phyloP scores from a whole-genome alignment of 2,797 vertebrate genomes.

The Acanthopagrus latus region DNA sequence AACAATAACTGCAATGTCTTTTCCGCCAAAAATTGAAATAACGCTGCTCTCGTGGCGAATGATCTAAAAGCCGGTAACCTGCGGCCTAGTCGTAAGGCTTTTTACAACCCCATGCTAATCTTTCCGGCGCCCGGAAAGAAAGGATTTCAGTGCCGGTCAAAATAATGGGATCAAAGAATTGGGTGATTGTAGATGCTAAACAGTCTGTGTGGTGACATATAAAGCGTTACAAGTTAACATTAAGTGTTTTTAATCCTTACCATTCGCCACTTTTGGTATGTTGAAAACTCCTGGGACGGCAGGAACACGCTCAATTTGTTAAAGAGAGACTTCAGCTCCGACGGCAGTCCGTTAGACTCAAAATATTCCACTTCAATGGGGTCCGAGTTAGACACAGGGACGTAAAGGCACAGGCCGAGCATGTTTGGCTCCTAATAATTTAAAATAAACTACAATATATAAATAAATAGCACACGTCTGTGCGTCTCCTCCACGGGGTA shows the following conservation, averaged over 20 bases:
- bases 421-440: conserved; percentile 72
- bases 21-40: fast-evolving
- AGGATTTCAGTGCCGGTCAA: background rate
- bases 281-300: conserved; percentile 92
- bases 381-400: conserved; percentile 87
- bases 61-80: conserved; percentile 19
- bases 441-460: conserved; percentile 74
- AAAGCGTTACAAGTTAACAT: fast-evolving
- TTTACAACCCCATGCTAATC: background rate
- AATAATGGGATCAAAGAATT: background rate
- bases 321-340: conserved; percentile 90
- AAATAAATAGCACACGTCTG: conserved; percentile 73
- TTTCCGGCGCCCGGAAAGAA: conserved; percentile 20
- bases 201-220: background rate
- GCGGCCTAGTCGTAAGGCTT: conserved; percentile 73
- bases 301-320: conserved; percentile 92
- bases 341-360: conserved; percentile 93
- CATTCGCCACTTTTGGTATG: conserved; percentile 92
- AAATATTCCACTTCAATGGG: conserved; percentile 93
- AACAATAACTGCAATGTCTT: fast-evolving
- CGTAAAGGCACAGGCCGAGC: conserved; percentile 93
- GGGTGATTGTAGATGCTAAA: background rate
- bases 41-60: fast-evolving
- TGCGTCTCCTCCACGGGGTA: fast-evolving
- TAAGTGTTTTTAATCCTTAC: conserved; percentile 47